Evolutionary conservation across 2,888 invertebrate species (phyloP).

Genomic region (Campaea margaritaria): DNA sequence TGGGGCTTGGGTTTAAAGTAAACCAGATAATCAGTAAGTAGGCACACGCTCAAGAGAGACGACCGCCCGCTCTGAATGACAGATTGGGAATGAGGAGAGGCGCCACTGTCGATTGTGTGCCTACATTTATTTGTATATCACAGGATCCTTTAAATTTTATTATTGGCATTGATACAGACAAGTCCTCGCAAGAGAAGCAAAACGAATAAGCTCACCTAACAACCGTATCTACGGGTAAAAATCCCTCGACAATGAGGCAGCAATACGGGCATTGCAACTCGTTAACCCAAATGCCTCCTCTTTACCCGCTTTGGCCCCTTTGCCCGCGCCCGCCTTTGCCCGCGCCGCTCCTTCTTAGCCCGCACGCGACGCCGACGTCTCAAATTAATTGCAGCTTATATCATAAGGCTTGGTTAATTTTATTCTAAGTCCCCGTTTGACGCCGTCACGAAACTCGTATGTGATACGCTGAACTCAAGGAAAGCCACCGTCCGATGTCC

Average conservation of each 20-base stretch:
- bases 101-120: too few relatives aligned
- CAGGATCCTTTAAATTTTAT: too few relatives aligned
- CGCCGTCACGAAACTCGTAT: not conserved
- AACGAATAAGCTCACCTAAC: not conserved
- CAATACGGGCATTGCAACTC: slow-evolving; percentile 46
- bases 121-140: too few relatives aligned
- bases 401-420: slow-evolving; percentile 21
- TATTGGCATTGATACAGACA: too few relatives aligned
- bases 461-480: too few relatives aligned
- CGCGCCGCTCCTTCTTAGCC: not conserved
- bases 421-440: slow-evolving; percentile 14
- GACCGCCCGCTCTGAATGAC: too few relatives aligned
- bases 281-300: slow-evolving; percentile 52
- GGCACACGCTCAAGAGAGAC: too few relatives aligned
- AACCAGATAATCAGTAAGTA: too few relatives aligned
- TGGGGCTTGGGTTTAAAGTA: too few relatives aligned
- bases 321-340: slow-evolving; percentile 4
- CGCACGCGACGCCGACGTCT: slow-evolving; percentile 19
- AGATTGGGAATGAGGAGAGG: too few relatives aligned
- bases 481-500: too few relatives aligned
- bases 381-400: slow-evolving; percentile 37
- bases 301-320: slow-evolving; percentile 24
- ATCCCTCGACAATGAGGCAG: slow-evolving; percentile 29
- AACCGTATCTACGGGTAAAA: slow-evolving; percentile 2
- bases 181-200: too few relatives aligned